These are phyloP conservation scores for Mionectes macconnelli DNA, from an alignment of 2,113 vertebrate genomes.

Conservation along the genomic window DNA sequence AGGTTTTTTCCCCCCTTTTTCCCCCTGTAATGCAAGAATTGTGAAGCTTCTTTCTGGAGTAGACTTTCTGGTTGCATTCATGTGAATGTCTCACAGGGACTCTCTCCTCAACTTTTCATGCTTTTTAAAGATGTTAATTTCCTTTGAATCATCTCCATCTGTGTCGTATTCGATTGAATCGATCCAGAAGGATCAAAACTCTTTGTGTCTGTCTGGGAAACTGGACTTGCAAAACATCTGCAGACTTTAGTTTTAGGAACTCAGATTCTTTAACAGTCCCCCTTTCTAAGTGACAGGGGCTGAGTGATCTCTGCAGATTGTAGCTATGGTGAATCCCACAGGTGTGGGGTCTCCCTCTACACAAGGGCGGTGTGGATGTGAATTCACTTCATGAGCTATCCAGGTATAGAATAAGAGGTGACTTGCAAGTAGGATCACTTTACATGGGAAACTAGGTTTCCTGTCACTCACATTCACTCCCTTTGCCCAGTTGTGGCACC, in stretches of 20 bases:
- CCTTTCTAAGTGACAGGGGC: neutral
- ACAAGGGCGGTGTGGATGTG: neutral
- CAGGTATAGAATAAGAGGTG: neutral
- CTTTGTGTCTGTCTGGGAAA: neutral
- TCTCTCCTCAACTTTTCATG: neutral
- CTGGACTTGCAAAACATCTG: neutral
- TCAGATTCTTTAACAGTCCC: neutral
- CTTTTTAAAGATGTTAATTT: neutral
- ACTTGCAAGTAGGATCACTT: neutral
- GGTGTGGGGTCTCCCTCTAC: neutral
- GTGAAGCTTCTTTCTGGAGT: neutral
- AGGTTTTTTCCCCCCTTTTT: accelerated
- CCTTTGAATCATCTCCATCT: neutral
- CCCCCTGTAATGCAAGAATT: accelerated
- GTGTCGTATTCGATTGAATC: neutral
- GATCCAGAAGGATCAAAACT: neutral
- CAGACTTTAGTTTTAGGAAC: neutral
- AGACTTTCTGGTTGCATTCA: neutral
- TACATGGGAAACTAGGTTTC: neutral
- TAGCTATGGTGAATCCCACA: neutral
- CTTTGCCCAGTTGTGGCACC: neutral
- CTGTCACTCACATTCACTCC: neutral
- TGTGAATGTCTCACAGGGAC: accelerated
- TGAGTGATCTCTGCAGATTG: neutral
- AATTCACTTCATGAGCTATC: neutral